These are phyloP conservation scores for Ormyrus thymus DNA, from an alignment of 2,888 invertebrate genomes.

Conservation along the genomic window DNA sequence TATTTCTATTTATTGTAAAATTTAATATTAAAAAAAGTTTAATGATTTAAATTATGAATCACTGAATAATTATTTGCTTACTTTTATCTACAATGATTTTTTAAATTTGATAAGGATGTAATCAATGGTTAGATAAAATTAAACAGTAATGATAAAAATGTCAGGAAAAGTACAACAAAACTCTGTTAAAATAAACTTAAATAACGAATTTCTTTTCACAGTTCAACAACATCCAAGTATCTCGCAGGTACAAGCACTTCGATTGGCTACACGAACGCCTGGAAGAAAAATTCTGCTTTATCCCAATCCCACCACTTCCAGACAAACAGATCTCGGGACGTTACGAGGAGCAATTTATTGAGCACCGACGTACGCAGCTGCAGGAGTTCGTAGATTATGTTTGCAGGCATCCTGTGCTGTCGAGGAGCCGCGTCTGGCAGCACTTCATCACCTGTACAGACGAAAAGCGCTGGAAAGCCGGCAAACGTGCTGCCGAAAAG, in stretches of 20 bases:
- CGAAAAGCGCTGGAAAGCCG: constrained; percentile 97
- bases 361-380: constrained; percentile 93
- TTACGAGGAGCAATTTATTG: constrained; percentile 98
- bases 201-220: constrained; percentile 65
- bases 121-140: too few relatives aligned
- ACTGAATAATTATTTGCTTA: not conserved
- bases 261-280: constrained; percentile 98
- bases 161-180: too few relatives aligned
- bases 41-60: not conserved
- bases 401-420: constrained; percentile 95
- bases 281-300: constrained; percentile 93
- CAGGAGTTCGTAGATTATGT: constrained; percentile 98
- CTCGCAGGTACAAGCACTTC: constrained; percentile 97
- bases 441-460: constrained; percentile 98
- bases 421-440: constrained; percentile 93
- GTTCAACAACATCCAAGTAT: constrained; percentile 94
- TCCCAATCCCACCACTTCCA: constrained; percentile 97
- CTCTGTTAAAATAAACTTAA: not conserved
- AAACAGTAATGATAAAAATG: too few relatives aligned
- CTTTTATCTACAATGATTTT: not conserved
- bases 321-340: constrained; percentile 98
- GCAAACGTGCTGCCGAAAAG: constrained; percentile 95
- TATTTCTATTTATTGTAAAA: constrained; percentile 1
- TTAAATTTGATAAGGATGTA: not conserved
- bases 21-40: not conserved